Conservation (phyloP, 2,113 vertebrate species). For the Prunella himalayana region DNA sequence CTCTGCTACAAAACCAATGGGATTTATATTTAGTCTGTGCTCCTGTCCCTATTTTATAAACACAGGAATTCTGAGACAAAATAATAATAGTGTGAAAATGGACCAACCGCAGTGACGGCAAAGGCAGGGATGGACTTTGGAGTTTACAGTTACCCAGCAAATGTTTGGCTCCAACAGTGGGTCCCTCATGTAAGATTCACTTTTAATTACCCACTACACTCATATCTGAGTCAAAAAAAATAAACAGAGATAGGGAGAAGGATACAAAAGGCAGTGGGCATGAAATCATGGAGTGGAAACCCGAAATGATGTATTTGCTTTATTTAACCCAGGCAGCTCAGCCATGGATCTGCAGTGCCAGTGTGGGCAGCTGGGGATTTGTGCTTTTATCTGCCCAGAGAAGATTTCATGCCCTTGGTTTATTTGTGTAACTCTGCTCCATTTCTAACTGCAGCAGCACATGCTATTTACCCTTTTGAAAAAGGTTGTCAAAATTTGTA, state of each 20-base stretch:
- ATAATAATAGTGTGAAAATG: constrained; percentile 66
- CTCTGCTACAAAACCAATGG: neutral
- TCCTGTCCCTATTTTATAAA: constrained; percentile 63
- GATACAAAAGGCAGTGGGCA: neutral
- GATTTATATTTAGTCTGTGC: constrained; percentile 71
- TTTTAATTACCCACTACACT: constrained; percentile 31
- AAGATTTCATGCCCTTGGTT: neutral
- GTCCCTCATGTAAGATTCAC: constrained; percentile 33
- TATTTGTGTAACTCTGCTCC: neutral
- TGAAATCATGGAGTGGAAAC: neutral
- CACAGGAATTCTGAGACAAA: constrained; percentile 55
- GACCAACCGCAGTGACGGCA: constrained; percentile 20
- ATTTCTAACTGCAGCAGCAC: neutral
- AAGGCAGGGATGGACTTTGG: neutral
- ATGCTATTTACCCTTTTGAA: neutral
- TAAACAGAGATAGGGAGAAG: constrained; percentile 18
- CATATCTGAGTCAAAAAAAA: constrained; percentile 22
- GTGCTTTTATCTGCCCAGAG: neutral
- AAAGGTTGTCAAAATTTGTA: neutral
- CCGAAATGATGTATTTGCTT: neutral
- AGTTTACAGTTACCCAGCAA: constrained; percentile 19
- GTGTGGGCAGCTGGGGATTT: neutral
- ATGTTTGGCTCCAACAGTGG: constrained; percentile 14
- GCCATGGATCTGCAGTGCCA: neutral
- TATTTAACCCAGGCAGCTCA: neutral